Conservation (phyloP, 1,140 invertebrate genomes). For the Sinonovacula constricta region DNA sequence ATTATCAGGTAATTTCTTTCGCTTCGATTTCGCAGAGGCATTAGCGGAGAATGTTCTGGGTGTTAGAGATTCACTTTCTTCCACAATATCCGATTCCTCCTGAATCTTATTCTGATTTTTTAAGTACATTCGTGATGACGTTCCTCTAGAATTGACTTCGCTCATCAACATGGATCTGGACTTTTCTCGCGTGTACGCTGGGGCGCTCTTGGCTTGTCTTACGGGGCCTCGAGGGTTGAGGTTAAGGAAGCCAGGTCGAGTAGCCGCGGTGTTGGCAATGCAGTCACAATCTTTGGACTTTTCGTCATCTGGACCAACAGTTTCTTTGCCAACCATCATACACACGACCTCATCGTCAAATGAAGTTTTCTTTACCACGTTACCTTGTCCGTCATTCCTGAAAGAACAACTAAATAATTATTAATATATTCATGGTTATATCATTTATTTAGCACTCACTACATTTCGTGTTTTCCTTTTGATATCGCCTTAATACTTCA, state of each 20-base stretch:
- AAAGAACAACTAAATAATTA: neutral
- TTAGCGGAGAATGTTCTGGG: slow-evolving; percentile 19
- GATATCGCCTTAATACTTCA: too few relatives aligned
- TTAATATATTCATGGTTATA: too few relatives aligned
- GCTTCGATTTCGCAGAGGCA: slow-evolving; percentile 23
- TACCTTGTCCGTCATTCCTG: slow-evolving; percentile 32
- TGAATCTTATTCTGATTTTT: slow-evolving; percentile 28
- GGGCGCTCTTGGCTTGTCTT: slow-evolving; percentile 41
- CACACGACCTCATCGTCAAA: slow-evolving; percentile 38
- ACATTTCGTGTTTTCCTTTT: too few relatives aligned
- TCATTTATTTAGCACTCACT: too few relatives aligned
- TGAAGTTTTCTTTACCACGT: slow-evolving; percentile 34
- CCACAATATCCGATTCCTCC: slow-evolving; percentile 22
- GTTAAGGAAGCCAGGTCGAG: slow-evolving; percentile 23
- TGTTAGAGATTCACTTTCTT: slow-evolving; percentile 36
- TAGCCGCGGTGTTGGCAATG: slow-evolving; percentile 13
- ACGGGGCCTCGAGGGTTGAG: slow-evolving; percentile 15
- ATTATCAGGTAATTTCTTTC: slow-evolving; percentile 43
- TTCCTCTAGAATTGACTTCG: slow-evolving; percentile 34
- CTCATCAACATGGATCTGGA: slow-evolving; percentile 33
- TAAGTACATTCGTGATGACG: slow-evolving; percentile 35
- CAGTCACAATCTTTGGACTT: slow-evolving; percentile 10
- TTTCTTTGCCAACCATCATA: slow-evolving; percentile 46
- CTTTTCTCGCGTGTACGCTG: slow-evolving; percentile 31
- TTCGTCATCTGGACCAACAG: slow-evolving; percentile 22